These are phyloP conservation scores for Drosophila kanapiae DNA, from an alignment of 1,140 invertebrate genomes.

Conservation along the genomic window DNA sequence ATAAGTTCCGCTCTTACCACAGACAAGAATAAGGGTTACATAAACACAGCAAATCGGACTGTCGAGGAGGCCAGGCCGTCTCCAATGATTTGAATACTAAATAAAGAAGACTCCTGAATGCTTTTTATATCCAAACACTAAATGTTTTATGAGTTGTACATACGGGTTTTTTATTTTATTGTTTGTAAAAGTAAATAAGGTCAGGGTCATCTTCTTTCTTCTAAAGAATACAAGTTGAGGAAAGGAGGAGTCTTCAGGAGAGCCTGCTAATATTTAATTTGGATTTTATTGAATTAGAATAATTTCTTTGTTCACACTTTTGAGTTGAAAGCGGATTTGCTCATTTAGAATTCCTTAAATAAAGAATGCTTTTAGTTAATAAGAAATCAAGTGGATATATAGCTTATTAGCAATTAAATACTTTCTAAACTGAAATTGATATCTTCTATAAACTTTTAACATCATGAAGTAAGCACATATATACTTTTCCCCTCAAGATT, in stretches of 20 bases:
- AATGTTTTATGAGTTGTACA: constrained; percentile 30
- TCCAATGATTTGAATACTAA: constrained; percentile 33
- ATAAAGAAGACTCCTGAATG: constrained; percentile 17
- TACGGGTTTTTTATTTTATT: constrained; percentile 23
- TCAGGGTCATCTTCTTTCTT: constrained; percentile 28
- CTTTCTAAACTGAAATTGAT: neutral
- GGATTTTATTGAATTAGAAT: no score
- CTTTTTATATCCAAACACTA: constrained; percentile 37
- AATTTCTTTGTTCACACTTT: neutral
- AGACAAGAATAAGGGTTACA: constrained; percentile 61
- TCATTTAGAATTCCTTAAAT: no score
- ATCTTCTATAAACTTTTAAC: neutral
- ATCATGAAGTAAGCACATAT: neutral
- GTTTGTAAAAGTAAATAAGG: constrained; percentile 26
- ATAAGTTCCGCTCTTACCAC: constrained; percentile 46
- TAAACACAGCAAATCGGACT: constrained; percentile 36
- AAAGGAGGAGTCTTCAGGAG: neutral
- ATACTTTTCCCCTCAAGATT: neutral
- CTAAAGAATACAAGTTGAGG: neutral
- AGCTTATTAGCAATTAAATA: no score
- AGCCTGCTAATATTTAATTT: neutral
- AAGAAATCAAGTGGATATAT: no score
- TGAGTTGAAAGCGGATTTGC: neutral
- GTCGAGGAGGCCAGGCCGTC: neutral
- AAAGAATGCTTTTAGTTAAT: no score